These are phyloP conservation scores for Brachypalpus laphriformis DNA, from an alignment of 2,888 invertebrate species.

Conservation along the genomic window DNA sequence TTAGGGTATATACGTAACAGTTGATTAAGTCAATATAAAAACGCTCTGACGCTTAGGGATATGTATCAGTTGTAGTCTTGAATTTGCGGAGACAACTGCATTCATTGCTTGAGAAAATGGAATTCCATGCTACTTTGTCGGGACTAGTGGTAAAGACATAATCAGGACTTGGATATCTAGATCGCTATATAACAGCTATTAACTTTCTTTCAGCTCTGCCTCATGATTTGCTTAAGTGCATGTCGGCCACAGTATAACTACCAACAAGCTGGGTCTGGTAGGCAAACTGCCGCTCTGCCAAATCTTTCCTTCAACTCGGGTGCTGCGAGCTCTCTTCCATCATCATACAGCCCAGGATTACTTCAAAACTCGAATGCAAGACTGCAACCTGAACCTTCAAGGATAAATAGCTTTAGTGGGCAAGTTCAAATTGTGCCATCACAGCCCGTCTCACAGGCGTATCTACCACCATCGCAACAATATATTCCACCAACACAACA, in stretches of 20 bases:
- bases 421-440: conserved; percentile 37
- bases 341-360: conserved; percentile 6
- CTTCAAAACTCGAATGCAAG: not conserved
- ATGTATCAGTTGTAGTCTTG: conserved; percentile 49
- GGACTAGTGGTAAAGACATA: conserved; percentile 37
- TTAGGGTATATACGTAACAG: conserved; percentile 47
- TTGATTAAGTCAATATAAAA: conserved; percentile 55
- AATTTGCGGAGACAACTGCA: conserved; percentile 32
- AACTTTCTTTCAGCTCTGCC: conserved; percentile 18
- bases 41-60: conserved; percentile 20
- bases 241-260: conserved; percentile 55
- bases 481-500: conserved; percentile 20
- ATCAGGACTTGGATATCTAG: not conserved
- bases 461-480: conserved; percentile 27
- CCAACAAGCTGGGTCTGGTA: not conserved
- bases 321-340: not conserved
- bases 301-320: conserved; percentile 12
- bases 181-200: not conserved
- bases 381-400: not conserved
- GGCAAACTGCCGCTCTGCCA: not conserved
- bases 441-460: conserved; percentile 33
- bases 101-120: conserved; percentile 29
- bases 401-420: conserved; percentile 5
- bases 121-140: not conserved
- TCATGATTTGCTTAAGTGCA: conserved; percentile 16